These are phyloP conservation scores for Remorina albescens DNA, from an alignment of 2,797 vertebrate species.

Conservation along the genomic window DNA sequence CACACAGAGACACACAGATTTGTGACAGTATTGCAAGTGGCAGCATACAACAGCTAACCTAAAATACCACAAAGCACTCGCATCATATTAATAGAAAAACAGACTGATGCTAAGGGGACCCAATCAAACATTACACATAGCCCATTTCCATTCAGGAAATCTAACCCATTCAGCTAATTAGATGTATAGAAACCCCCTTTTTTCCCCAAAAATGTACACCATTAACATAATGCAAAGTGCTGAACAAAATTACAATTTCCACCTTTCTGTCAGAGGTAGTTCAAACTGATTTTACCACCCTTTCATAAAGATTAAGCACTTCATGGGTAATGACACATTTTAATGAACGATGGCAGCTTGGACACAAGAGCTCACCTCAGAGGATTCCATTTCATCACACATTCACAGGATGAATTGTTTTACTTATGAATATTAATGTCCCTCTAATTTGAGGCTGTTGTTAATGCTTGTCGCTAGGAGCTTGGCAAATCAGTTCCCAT, in stretches of 20 bases:
- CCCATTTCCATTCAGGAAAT: slow-evolving; percentile 10
- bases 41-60: slow-evolving; percentile 39
- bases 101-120: slow-evolving; percentile 32
- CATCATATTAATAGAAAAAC: slow-evolving; percentile 59
- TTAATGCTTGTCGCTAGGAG: slow-evolving; percentile 91
- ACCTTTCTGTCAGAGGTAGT: slow-evolving; percentile 70
- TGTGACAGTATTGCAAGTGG: slow-evolving; percentile 57
- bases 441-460: slow-evolving; percentile 90
- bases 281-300: slow-evolving; percentile 76
- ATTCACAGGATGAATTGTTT: slow-evolving; percentile 88
- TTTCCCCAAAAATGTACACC: slow-evolving; percentile 23
- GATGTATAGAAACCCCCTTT: slow-evolving; percentile 24
- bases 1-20: slow-evolving; percentile 51
- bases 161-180: slow-evolving; percentile 23
- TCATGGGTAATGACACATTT: slow-evolving; percentile 88
- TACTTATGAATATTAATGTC: slow-evolving; percentile 92
- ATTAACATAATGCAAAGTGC: slow-evolving; percentile 59
- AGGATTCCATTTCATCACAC: slow-evolving; percentile 88
- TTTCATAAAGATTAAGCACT: slow-evolving; percentile 87
- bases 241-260: slow-evolving; percentile 67
- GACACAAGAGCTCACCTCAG: slow-evolving; percentile 85
- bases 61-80: slow-evolving; percentile 57
- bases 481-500: slow-evolving; percentile 88
- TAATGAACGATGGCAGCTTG: slow-evolving; percentile 85
- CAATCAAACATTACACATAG: slow-evolving; percentile 24